phyloP scores from a whole-genome alignment of 2,797 vertebrate genomes.

The Toxotes lorentzi region DNA sequence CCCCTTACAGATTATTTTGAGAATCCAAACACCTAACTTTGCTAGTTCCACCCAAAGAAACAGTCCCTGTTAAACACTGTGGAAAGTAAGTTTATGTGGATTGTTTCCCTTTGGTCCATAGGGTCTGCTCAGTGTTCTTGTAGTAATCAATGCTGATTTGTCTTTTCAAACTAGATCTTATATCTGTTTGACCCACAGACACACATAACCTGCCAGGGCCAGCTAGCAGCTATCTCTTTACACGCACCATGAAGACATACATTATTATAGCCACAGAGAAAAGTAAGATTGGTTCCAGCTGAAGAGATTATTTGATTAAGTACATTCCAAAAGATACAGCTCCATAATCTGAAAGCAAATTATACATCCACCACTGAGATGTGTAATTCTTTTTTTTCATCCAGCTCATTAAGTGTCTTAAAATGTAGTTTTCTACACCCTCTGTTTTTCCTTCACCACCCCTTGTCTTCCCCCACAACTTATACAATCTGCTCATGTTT shows the following conservation, averaged over 20 bases:
- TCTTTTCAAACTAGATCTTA: background rate
- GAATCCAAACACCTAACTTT: background rate
- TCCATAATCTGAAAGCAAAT: conserved; percentile 60
- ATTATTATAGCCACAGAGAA: background rate
- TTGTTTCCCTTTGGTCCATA: no score
- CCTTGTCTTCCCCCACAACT: background rate
- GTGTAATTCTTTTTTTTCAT: background rate
- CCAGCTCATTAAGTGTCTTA: background rate
- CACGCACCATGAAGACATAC: background rate
- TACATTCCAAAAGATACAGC: conserved; percentile 48
- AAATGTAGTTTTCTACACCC: background rate
- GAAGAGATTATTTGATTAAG: conserved; percentile 16
- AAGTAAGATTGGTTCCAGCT: background rate
- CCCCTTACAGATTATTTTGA: no score
- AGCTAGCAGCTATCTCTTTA: background rate
- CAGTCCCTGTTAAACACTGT: no score
- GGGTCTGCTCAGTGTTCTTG: background rate
- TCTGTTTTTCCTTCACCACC: background rate
- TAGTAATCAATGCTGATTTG: background rate
- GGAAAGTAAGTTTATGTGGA: no score
- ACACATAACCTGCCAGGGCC: background rate
- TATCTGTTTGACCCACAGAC: background rate
- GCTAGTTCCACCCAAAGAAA: background rate
- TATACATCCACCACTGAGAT: no score
- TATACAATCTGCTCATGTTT: background rate